Percentiles rank a stretch among this genome's conserved stretches.
Conservation (phyloP, 37 sponge, comb jelly and placozoan genomes). For the Axinella damicornis region DNA sequence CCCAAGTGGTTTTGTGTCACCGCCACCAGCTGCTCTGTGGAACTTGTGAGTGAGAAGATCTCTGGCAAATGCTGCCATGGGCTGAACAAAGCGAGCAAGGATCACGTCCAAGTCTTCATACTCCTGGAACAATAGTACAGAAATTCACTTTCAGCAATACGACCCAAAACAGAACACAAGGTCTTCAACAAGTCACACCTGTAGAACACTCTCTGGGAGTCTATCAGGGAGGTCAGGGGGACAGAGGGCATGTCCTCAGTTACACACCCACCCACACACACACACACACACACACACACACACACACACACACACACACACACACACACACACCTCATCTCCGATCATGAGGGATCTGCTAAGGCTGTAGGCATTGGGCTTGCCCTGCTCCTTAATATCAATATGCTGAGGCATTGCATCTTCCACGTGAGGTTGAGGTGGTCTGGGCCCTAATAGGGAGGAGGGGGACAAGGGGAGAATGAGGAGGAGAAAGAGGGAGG, state of each 20-base stretch:
- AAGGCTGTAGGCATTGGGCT: conserved; percentile 86
- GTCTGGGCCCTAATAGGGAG: conserved; percentile 70
- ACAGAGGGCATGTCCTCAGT: no score
- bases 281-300: no score
- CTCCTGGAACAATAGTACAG: conserved; percentile 48
- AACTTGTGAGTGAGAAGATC: conserved; percentile 86
- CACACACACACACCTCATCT: conserved; percentile 68
- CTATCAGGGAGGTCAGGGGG: no score
- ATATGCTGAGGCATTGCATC: conserved; percentile 88
- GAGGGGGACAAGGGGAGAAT: no score
- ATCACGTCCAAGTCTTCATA: conserved; percentile 99
- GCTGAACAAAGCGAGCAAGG: conserved; percentile 93
- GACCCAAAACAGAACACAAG: no score
- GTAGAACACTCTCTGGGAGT: no score
- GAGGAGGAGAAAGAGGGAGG: not conserved
- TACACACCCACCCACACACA: no score
- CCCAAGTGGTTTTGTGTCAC: conserved; percentile 59
- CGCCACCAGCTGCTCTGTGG: conserved; percentile 68
- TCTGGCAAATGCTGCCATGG: conserved; percentile 81
- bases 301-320: not conserved
- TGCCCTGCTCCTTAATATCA: conserved; percentile 92
- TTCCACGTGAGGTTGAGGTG: conserved; percentile 86
- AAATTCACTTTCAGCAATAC: no score
- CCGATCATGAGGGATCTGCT: conserved; percentile 88
- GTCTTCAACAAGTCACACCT: no score